These are phyloP conservation scores for Clamator glandarius DNA, from an alignment of 2,797 vertebrate genomes.

Conservation along the genomic window DNA sequence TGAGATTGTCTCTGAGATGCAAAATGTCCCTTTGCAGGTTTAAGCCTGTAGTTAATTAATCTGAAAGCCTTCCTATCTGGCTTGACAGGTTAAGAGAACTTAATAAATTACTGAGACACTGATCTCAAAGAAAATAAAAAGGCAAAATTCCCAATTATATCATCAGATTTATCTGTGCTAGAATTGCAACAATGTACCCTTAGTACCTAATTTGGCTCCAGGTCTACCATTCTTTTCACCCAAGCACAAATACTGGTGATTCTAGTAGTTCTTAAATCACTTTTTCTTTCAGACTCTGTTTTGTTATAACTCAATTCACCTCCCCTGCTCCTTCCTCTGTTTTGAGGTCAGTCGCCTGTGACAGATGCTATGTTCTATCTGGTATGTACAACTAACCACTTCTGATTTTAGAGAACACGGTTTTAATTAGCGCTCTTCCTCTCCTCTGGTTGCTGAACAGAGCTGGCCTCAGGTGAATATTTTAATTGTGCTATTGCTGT, in stretches of 20 bases:
- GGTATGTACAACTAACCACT: conserved; percentile 10
- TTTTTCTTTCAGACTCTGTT: conserved; percentile 16
- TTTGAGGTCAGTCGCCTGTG: conserved; percentile 22
- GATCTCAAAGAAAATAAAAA: background rate
- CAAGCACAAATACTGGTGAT: background rate
- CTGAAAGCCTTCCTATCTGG: conserved; percentile 7
- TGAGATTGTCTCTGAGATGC: background rate
- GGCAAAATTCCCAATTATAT: conserved; percentile 5
- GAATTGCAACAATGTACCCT: background rate
- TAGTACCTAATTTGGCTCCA: background rate
- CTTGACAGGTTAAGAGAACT: background rate
- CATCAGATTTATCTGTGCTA: background rate
- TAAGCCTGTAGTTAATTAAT: background rate
- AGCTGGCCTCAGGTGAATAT: conserved; percentile 59
- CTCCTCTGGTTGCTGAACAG: background rate
- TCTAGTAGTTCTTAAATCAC: conserved; percentile 17
- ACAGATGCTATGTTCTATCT: conserved; percentile 24
- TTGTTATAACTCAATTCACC: background rate
- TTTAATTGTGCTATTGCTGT: conserved; percentile 34
- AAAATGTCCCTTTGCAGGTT: background rate
- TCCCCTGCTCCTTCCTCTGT: background rate
- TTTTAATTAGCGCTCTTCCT: conserved; percentile 63
- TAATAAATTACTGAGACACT: conserved; percentile 13
- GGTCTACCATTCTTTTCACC: background rate
- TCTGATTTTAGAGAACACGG: conserved; percentile 21